Conservation (phyloP, 1,140 invertebrate genomes). For the Caenorhabditis inopinata region DNA sequence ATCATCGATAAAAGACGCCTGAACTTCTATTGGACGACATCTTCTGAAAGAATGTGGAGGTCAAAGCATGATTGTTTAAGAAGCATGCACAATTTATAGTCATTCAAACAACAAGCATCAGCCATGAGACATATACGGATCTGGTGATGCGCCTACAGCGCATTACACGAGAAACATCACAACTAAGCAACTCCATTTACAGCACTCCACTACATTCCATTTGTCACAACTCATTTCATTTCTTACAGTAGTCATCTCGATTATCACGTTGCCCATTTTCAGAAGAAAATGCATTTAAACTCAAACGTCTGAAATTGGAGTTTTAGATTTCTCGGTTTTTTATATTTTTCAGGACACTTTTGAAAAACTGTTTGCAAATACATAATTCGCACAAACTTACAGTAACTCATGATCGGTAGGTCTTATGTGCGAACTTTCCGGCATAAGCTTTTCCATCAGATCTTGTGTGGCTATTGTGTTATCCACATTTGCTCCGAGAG, state of each 20-base stretch:
- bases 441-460: constrained; percentile 32
- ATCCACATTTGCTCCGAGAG: constrained; percentile 34
- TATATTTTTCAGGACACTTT: neutral
- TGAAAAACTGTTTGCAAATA: neutral
- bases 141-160: no score
- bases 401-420: neutral
- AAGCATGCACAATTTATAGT: no score
- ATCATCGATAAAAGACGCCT: neutral
- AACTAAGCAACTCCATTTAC: no score
- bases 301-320: neutral
- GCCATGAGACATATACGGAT: no score
- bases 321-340: neutral
- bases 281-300: neutral
- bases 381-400: neutral
- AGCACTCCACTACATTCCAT: no score
- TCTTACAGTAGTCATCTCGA: constrained; percentile 8
- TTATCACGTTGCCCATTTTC: neutral
- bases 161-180: no score
- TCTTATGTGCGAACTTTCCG: neutral
- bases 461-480: constrained; percentile 31
- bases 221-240: neutral
- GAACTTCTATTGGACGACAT: neutral
- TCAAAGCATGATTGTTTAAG: no score
- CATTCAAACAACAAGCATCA: no score
- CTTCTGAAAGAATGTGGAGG: neutral